A percentile compares a stretch with the other conserved stretches of the same genome.
These are phyloP conservation scores for Marmota monax DNA, from an alignment of 2,113 vertebrate species.

Conservation along the genomic window DNA sequence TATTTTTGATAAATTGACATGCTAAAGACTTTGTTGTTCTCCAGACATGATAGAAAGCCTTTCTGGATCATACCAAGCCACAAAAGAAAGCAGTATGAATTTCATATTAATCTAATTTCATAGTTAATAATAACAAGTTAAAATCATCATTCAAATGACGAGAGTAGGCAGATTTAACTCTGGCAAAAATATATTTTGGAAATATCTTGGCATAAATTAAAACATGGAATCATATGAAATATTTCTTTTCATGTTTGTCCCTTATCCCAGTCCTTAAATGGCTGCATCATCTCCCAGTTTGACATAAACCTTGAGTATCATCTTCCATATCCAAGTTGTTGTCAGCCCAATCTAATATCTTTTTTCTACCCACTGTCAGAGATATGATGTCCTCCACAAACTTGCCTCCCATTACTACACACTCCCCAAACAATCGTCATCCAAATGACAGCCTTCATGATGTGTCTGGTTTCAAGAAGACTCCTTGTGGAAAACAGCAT, in stretches of 20 bases:
- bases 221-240: background rate
- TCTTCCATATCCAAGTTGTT: background rate
- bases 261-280: background rate
- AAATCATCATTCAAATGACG: background rate
- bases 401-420: background rate
- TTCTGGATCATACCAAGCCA: background rate
- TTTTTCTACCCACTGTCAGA: background rate
- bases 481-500: background rate
- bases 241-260: background rate
- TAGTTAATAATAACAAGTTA: conserved; percentile 8
- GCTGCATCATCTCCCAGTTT: background rate
- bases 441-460: background rate
- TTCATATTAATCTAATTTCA: conserved; percentile 30
- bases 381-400: background rate
- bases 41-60: background rate
- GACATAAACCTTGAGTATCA: background rate
- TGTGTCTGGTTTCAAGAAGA: background rate
- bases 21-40: background rate
- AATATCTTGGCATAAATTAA: background rate
- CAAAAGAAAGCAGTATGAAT: conserved; percentile 15
- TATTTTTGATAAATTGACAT: conserved; percentile 33
- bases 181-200: background rate
- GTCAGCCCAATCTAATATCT: background rate
- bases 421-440: background rate
- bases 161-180: background rate